Evolutionary conservation across 2,888 invertebrate species (phyloP).

Genomic region (Lithophane ornitopus): DNA sequence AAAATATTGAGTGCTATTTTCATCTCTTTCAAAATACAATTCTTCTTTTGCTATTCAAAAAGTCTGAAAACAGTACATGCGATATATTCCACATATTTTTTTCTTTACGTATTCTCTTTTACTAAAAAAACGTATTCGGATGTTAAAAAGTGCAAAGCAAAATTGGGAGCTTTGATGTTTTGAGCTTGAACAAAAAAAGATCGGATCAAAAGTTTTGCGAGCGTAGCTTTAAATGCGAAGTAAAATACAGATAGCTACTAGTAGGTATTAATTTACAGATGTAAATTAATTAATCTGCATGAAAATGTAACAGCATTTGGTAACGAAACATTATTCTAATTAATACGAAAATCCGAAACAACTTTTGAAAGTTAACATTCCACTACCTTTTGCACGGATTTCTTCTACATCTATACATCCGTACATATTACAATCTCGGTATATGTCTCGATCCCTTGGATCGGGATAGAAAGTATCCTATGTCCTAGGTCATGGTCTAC

Average conservation of each 20-base stretch:
- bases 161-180: conserved; percentile 51
- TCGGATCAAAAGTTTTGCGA: conserved; percentile 25
- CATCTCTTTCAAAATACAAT: background rate
- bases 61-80: background rate
- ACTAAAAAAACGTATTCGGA: conserved; percentile 22
- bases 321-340: conserved; percentile 17
- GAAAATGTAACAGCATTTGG: background rate
- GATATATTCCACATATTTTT: conserved; percentile 23
- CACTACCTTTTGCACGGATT: background rate
- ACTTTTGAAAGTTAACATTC: conserved; percentile 2
- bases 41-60: conserved; percentile 30
- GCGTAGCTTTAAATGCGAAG: background rate
- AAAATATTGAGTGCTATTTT: background rate
- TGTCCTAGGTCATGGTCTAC: too few species aligned
- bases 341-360: background rate
- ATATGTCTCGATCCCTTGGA: too few species aligned
- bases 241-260: conserved; percentile 9
- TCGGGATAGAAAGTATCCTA: too few species aligned
- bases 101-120: conserved; percentile 32
- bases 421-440: too few species aligned
- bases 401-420: too few species aligned
- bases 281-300: background rate
- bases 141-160: conserved; percentile 38
- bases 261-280: background rate
- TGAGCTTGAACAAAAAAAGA: conserved; percentile 13